Conservation (phyloP, 2,888 invertebrate genomes). For the Lasioglossum morio region DNA sequence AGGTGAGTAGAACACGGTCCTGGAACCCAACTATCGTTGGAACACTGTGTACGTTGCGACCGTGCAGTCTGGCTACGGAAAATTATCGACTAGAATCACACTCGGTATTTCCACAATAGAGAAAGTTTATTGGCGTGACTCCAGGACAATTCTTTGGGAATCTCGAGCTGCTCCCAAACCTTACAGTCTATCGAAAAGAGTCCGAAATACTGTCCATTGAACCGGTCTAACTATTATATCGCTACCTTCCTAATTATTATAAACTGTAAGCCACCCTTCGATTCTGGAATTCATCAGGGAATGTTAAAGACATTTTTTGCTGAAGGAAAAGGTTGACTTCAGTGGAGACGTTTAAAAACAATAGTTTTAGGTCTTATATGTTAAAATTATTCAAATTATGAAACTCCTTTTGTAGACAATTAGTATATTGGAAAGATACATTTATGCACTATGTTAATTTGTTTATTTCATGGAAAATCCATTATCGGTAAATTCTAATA, state of each 20-base stretch:
- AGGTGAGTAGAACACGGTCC: conserved; percentile 4
- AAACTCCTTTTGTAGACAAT: background rate
- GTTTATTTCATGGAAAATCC: too few species aligned
- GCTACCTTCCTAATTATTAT: background rate
- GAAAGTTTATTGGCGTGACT: conserved; percentile 8
- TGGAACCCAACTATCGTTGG: background rate
- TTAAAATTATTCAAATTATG: background rate
- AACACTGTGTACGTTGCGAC: background rate
- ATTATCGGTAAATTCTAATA: too few species aligned
- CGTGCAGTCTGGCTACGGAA: conserved; percentile 2
- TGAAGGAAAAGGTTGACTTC: background rate
- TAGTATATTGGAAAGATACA: background rate
- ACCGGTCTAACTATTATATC: background rate
- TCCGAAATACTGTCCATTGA: background rate
- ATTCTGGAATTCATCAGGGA: background rate
- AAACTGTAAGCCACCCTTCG: background rate
- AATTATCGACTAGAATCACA: conserved; percentile 16
- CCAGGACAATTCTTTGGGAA: conserved; percentile 12
- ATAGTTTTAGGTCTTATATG: background rate
- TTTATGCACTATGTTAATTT: background rate
- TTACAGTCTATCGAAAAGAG: background rate
- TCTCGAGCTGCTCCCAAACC: background rate
- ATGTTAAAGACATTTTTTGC: background rate
- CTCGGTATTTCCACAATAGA: background rate
- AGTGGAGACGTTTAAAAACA: background rate